These are phyloP conservation scores for Myotis yumanensis DNA, from an alignment of 2,113 vertebrate species.

Conservation along the genomic window DNA sequence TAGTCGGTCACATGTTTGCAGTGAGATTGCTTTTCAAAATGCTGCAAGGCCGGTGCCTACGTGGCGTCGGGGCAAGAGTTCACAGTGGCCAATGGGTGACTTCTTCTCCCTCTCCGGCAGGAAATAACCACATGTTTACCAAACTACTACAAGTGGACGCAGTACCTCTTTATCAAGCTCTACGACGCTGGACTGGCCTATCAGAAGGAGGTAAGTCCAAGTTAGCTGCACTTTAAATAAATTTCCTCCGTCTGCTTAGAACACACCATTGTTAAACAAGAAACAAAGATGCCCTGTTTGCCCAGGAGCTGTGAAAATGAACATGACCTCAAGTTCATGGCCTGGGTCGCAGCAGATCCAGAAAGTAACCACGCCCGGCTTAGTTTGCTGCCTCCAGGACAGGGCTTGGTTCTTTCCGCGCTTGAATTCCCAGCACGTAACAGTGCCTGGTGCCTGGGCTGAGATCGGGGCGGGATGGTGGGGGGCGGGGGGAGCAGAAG, in stretches of 20 bases:
- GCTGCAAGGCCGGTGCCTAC: neutral
- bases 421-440: neutral
- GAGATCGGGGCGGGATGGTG: too few relatives aligned
- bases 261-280: neutral
- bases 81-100: neutral
- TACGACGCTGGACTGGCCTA: conserved; percentile 94
- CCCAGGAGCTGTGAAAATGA: neutral
- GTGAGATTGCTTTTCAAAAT: neutral
- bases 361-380: neutral
- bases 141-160: conserved; percentile 98
- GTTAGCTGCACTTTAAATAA: neutral
- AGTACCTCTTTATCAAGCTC: conserved; percentile 95
- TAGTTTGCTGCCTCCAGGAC: neutral
- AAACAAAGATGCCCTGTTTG: neutral
- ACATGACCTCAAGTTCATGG: neutral
- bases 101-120: conserved; percentile 80
- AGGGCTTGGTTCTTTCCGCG: neutral
- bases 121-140: conserved; percentile 95
- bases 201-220: conserved; percentile 94
- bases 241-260: neutral
- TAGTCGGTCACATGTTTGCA: neutral
- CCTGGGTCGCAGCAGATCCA: neutral
- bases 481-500: too few relatives aligned
- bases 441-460: neutral
- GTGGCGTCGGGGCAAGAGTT: neutral